Evolutionary conservation across 2,888 invertebrate genomes (phyloP), one percentile per base, ranked within the genome.

Genomic region (Matsumyia berberina): DNA sequence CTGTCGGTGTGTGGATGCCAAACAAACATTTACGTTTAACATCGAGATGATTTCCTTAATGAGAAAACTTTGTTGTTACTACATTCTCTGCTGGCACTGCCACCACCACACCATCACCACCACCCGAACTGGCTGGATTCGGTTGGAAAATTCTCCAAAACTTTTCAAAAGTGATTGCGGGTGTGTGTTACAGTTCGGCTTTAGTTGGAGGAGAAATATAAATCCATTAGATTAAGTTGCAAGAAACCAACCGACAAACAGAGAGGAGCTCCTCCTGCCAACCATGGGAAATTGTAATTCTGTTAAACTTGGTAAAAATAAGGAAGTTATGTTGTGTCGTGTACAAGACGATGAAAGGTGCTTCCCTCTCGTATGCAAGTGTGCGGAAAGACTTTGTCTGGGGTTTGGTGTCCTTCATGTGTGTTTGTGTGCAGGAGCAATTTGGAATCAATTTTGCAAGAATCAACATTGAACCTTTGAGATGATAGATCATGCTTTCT

Each of bases 41-140:
- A 77, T 82, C 55, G 66, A 83, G 46, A 83, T 78, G 72, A 83
- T 83, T 77, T 83, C 64, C 82, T 78, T 83, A 77, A 83, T 78
- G 72, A 83, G 82, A 83, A 83, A 83, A 83, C 72, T 78, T 83
- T 83, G 72, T 66, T 57, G 73, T 35, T 73, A 60, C 64, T 64
- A 35, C 33, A 24, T 24, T 39, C 69, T 44, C 39, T 33, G 19
- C 9, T 42, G 17, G 37, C 31, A 24, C 29, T 37, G 53, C 44
- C 55, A 35, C 58, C 37, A 35, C 17, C 7, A 49, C 51, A 12
- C n/a, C n/a, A n/a, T n/a, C n/a, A n/a, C n/a, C n/a, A n/a, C n/a
- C n/a, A n/a, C n/a, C n/a, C n/a, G n/a, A n/a, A n/a, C n/a, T n/a
- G n/a, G n/a, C n/a, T n/a, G n/a, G 37, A 29, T 24, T 49, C 1